These are phyloP conservation scores for Mactra quadrangularis DNA, from an alignment of 1,140 invertebrate genomes.

Conservation along the genomic window DNA sequence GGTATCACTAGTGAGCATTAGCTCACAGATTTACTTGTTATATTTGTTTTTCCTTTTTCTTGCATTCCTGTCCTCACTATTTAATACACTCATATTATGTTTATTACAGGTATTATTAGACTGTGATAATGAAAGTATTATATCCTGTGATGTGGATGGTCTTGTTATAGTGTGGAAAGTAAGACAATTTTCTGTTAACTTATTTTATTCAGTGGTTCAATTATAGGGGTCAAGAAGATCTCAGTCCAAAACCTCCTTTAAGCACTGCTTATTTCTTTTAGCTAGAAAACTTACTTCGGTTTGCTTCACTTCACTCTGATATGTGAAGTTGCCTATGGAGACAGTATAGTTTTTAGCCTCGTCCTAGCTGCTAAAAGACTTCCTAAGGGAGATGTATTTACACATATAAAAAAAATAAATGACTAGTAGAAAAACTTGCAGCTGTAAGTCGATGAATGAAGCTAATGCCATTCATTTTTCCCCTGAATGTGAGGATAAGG, in stretches of 20 bases:
- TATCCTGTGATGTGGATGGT: constrained; percentile 80
- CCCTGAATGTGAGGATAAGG: no score
- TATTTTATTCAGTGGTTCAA: background rate
- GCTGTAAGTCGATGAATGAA: no score
- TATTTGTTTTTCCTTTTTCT: no score
- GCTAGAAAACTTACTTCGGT: background rate
- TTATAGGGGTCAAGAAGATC: background rate
- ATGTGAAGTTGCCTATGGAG: background rate
- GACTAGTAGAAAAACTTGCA: no score
- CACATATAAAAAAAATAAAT: no score
- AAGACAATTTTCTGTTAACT: background rate
- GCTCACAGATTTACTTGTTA: no score
- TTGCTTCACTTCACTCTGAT: background rate
- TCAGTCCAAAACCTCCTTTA: background rate
- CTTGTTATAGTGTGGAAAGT: constrained; percentile 81
- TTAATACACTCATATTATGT: no score
- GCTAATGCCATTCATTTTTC: no score
- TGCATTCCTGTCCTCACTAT: no score
- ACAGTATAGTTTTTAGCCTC: background rate
- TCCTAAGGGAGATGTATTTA: no score
- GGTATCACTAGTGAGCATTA: no score
- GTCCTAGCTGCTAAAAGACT: background rate
- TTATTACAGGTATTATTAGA: constrained; percentile 75
- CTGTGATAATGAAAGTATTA: constrained; percentile 76
- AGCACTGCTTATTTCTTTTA: background rate